Conservation (phyloP, 2,888 invertebrate species). For the Pandemis cinnamomeana region DNA sequence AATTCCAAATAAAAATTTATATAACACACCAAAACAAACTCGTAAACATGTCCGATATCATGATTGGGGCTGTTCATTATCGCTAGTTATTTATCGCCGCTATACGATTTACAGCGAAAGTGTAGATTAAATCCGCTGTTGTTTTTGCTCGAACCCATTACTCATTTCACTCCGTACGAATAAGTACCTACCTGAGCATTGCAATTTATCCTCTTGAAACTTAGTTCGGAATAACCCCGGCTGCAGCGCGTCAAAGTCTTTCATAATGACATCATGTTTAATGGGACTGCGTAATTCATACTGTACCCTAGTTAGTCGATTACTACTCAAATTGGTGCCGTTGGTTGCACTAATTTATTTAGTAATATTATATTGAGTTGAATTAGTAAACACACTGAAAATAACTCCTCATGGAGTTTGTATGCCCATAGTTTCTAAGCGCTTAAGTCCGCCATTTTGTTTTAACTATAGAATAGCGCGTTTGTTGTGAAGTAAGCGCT, state of each 20-base stretch:
- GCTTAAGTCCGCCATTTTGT: not conserved
- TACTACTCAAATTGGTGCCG: not conserved
- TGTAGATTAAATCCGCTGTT: constrained; percentile 6
- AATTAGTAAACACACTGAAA: not conserved
- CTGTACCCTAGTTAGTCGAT: not conserved
- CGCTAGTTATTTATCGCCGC: constrained; percentile 12
- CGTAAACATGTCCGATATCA: constrained; percentile 10
- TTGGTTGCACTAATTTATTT: not conserved
- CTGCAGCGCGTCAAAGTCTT: constrained; percentile 3
- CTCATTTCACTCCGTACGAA: not conserved
- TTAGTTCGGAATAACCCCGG: constrained; percentile 5
- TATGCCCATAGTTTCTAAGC: not conserved
- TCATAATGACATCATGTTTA: constrained; percentile 11
- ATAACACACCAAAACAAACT: not conserved
- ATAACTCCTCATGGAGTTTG: not conserved
- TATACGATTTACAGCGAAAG: constrained; percentile 12
- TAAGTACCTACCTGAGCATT: not conserved
- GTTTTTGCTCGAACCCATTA: constrained; percentile 5
- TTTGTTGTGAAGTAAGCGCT: not conserved
- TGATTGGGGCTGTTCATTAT: constrained; percentile 10
- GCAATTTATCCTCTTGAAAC: constrained; percentile 2
- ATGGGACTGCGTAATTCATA: not conserved
- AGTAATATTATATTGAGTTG: not conserved
- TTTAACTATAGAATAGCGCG: not conserved
- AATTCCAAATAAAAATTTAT: not conserved